Base-by-base conservation (phyloP, 2,888 invertebrate species). In the Pherbina coryleti region DNA sequence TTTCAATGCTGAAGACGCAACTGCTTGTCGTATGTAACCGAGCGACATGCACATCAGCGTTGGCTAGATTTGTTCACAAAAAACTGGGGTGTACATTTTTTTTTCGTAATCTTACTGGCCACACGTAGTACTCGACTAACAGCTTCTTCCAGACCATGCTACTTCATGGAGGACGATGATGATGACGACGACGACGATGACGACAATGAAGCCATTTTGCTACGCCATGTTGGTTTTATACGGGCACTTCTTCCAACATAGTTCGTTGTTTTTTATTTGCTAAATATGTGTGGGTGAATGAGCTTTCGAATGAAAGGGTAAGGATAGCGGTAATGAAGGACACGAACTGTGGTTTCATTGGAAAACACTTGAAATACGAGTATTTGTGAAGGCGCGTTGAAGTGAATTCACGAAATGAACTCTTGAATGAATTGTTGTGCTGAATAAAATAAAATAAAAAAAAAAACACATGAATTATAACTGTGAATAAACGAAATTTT, bases 161-260 rank as follows among this genome's bases (percentile, higher is more conserved):
- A 72, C 72, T 72, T 72, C 37, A 44, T 44, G 1, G 44, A 44
- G 44, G 44, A 44, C 7, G 44, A 44, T 44, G 44, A 44, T 44
- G 37, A 5, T 37, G 11, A 28, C 9, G 11, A 25, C 11, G 28
- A 7, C 28, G 31, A 25, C 8, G 37, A 11, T 37, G 55, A 53
- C 67, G 75, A 75, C 66, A 75, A 82, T 80, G 79, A 82, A 81
- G 82, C 81, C 82, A 82, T 82, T 82, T 81, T 76, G 79, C 60
- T 80, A 78, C 73, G 78, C 62, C 79, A 80, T 79, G 79, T 79
- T 81, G 78, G 80, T 78, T 79, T 79, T 78, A 81, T 78, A 76
- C 78, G 66, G 69, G 51, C 76, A 78, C 75, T 79, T 79, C 64
- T 71, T 71, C 55, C 76, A 62, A 49, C 49, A 44, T 25, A 57